Percentiles rank a stretch among this genome's conserved stretches.
These are phyloP conservation scores for Andrena camellia DNA, from an alignment of 2,888 invertebrate genomes.

Conservation along the genomic window DNA sequence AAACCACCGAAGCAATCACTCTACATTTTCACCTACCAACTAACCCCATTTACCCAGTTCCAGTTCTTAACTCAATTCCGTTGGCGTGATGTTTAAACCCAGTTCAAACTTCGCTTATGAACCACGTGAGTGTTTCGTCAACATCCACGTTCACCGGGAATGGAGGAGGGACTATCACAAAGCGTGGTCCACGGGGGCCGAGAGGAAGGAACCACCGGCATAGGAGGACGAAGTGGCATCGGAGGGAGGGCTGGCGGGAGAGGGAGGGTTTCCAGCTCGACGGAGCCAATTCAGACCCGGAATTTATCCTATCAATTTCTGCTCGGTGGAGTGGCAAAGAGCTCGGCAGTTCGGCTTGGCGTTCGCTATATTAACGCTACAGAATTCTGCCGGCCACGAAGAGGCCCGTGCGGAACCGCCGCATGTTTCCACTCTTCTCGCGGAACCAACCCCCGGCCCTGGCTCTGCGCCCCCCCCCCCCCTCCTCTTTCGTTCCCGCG, in stretches of 20 bases:
- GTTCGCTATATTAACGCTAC: conserved; percentile 84
- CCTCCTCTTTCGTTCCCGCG: not conserved
- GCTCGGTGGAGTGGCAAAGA: conserved; percentile 88
- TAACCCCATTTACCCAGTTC: conserved; percentile 2
- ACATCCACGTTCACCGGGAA: not conserved
- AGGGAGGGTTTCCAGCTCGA: conserved; percentile 86
- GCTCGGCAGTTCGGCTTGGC: conserved; percentile 84
- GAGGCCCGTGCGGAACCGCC: conserved; percentile 50
- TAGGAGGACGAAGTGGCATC: conserved; percentile 56
- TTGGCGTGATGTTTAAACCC: conserved; percentile 4
- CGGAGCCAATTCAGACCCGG: conserved; percentile 88
- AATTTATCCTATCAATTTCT: conserved; percentile 89
- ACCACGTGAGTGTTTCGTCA: conserved; percentile 1
- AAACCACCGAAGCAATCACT: not conserved
- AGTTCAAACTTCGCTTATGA: not conserved
- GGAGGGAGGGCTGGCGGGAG: conserved; percentile 47
- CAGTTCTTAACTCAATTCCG: conserved; percentile 4
- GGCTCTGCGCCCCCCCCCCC: not conserved
- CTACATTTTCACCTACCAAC: not conserved
- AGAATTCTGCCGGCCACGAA: conserved; percentile 76
- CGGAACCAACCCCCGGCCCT: conserved; percentile 17
- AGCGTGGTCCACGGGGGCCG: conserved; percentile 11
- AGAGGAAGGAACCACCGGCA: conserved; percentile 59
- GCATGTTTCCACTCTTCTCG: conserved; percentile 53
- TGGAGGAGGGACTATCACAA: conserved; percentile 3